A percentile compares a stretch with the other conserved stretches of the same genome.
Conservation (phyloP, 2,113 vertebrate genomes). For the Alligator mississippiensis region DNA sequence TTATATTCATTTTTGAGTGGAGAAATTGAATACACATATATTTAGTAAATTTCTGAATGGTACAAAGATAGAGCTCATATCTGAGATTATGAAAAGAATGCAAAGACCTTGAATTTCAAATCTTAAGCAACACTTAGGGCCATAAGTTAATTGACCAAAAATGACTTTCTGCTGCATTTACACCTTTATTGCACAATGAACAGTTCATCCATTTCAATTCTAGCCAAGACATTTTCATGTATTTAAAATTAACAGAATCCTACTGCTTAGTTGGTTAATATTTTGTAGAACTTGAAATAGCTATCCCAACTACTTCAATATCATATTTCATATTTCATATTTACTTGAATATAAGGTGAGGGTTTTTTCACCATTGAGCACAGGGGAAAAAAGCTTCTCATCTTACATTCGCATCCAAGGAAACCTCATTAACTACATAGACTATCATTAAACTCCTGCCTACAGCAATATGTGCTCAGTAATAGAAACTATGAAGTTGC, state of each 20-base stretch:
- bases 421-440: too few species aligned
- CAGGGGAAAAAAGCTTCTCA: too few species aligned
- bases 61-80: not conserved
- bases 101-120: not conserved
- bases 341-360: too few species aligned
- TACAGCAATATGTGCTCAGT: too few species aligned
- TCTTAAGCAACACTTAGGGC: not conserved
- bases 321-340: not conserved
- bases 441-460: too few species aligned
- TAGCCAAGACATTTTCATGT: not conserved
- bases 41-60: not conserved
- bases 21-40: accelerated
- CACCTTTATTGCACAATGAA: not conserved
- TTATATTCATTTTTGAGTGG: not conserved
- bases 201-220: not conserved
- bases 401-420: too few species aligned
- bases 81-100: not conserved
- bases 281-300: not conserved
- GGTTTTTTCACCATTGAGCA: too few species aligned
- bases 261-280: not conserved
- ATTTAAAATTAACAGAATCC: not conserved
- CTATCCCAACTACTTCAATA: not conserved
- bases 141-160: not conserved
- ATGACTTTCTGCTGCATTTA: not conserved
- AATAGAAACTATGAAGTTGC: too few species aligned